Base-by-base conservation (phyloP, 2,888 invertebrate species). In the Protophormia terraenovae region DNA sequence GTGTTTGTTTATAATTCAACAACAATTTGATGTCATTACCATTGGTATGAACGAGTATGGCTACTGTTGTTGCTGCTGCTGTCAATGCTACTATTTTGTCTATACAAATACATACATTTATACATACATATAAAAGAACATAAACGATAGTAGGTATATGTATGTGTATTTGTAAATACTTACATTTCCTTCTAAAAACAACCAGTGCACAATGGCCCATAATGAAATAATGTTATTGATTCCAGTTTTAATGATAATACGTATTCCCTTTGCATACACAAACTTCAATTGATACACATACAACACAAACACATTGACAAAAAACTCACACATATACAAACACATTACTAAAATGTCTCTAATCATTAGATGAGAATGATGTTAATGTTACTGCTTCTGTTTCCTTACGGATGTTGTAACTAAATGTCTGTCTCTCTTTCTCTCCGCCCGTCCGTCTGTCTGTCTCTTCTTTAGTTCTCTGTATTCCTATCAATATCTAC, bases 211-310 rank as follows among this genome's bases (percentile, higher is more conserved):
- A 83, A 72, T 83, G 71, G 84, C 58, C 35, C 55, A 47, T 77
- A 86, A 86, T 79, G 79, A 83, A 83, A 72, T 77, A 83, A 77
- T 82, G 77, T 75, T 82, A 85, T 85, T 85, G 82, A 83, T 72
- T 83, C 50, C 58, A 22, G 55, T 29, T 47, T 66, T 50, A 77
- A 66, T 77, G 66, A 62, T 64, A 75, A 78, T 50, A 58, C 58
- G 67, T 35, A 66, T 72, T 77, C 71, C 71, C 78, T 67, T 72
- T 67, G 78, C 64, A 78, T 67, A 58, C 32, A 60, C 35, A 80
- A 41, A 35, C 24, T 32, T 1, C 50, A 45, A 24, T 45, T 69
- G n/a, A 22, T 35, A 47, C 69, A 62, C 38, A 47, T 3, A 27
- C 10, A 41, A 60, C 12, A 16, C 27, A 62, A 29, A 73, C 7